Conservation (phyloP, 2,888 invertebrate species). For the Branchipolynoe longqiensis region DNA sequence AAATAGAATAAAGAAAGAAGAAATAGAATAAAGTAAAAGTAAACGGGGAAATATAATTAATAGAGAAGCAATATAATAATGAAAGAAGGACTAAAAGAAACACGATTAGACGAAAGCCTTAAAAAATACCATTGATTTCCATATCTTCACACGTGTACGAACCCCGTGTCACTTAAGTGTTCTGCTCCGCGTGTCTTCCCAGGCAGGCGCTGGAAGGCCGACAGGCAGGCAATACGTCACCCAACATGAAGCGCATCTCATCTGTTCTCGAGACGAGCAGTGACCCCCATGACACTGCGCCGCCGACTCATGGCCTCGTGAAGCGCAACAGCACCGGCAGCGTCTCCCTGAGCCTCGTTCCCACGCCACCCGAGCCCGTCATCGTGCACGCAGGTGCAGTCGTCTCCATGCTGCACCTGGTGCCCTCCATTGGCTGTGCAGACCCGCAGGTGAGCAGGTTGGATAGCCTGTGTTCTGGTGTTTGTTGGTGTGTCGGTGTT, state of each 20-base stretch:
- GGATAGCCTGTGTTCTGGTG: no score
- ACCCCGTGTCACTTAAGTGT: no score
- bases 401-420: slow-evolving; percentile 92
- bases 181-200: no score
- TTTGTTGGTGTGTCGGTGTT: no score
- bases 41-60: no score
- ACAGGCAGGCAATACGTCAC: slow-evolving; percentile 42
- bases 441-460: slow-evolving; percentile 67
- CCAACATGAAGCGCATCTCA: slow-evolving; percentile 63
- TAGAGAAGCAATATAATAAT: no score
- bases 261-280: slow-evolving; percentile 64
- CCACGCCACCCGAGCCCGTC: slow-evolving; percentile 86
- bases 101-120: no score
- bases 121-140: no score
- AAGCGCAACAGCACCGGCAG: slow-evolving; percentile 80
- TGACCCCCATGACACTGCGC: slow-evolving; percentile 23
- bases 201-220: slow-evolving; percentile 33
- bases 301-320: slow-evolving; percentile 33
- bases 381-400: slow-evolving; percentile 96
- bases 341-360: slow-evolving; percentile 81
- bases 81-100: no score
- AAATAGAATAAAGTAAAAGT: no score
- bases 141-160: no score
- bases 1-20: no score
- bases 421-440: slow-evolving; percentile 82